Evolutionary conservation across 2,888 invertebrate genomes (phyloP).

Genomic region (Salpingus planirostris): DNA sequence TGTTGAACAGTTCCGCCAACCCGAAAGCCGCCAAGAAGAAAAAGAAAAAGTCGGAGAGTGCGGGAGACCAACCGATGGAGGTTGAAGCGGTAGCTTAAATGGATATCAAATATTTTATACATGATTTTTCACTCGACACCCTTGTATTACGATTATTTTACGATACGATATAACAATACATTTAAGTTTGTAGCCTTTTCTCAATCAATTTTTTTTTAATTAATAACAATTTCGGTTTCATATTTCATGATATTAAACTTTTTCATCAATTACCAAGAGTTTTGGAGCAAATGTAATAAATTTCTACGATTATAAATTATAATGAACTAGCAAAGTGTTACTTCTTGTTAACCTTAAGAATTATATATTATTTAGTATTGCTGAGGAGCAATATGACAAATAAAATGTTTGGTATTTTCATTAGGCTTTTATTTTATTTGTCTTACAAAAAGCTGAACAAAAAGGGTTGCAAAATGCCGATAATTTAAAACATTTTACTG

Average conservation of each 20-base stretch:
- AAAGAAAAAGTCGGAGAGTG: slow-evolving; percentile 73
- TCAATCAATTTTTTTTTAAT: slow-evolving; percentile 11
- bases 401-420: slow-evolving; percentile 25
- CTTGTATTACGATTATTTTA: background rate
- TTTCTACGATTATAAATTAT: too few relatives aligned
- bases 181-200: slow-evolving; percentile 6
- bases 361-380: slow-evolving; percentile 20
- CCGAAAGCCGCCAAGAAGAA: slow-evolving; percentile 82
- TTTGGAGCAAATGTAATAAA: too few relatives aligned
- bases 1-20: slow-evolving; percentile 67
- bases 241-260: too few relatives aligned
- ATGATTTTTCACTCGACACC: background rate
- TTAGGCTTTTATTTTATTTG: too few relatives aligned
- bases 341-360: slow-evolving; percentile 15
- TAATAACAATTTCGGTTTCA: slow-evolving; percentile 5
- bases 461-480: too few relatives aligned
- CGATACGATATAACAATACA: too few relatives aligned
- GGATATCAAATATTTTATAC: slow-evolving; percentile 6
- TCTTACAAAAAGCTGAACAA: too few relatives aligned
- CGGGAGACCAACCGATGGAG: slow-evolving; percentile 28
- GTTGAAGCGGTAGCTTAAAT: slow-evolving; percentile 29
- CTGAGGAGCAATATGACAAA: slow-evolving; percentile 19
- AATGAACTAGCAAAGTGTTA: too few relatives aligned
- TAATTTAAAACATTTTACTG: too few relatives aligned
- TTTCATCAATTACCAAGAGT: too few relatives aligned